These are phyloP conservation scores for Cheilosia variabilis DNA, from an alignment of 2,888 invertebrate species.

Conservation along the genomic window DNA sequence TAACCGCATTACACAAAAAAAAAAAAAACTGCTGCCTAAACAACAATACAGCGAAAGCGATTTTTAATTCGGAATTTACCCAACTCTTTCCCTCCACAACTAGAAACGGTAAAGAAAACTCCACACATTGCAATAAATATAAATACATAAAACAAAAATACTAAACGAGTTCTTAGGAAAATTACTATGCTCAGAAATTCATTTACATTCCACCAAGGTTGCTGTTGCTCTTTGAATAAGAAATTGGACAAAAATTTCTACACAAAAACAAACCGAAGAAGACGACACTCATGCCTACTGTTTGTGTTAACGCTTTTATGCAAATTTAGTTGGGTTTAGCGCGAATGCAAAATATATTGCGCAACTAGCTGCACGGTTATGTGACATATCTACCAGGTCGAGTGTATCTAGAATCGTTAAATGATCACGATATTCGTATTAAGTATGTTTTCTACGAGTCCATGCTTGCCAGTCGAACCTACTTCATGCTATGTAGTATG, in stretches of 20 bases:
- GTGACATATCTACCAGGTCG: constrained; percentile 60
- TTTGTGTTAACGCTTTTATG: neutral
- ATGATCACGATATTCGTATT: constrained; percentile 7
- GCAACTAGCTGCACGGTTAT: constrained; percentile 55
- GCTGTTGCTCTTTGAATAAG: constrained; percentile 68
- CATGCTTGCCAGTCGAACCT: neutral
- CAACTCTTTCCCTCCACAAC: constrained; percentile 10
- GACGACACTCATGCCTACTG: neutral
- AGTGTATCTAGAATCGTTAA: constrained; percentile 57
- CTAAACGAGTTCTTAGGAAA: constrained; percentile 47
- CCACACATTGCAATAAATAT: constrained; percentile 54
- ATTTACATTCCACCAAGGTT: constrained; percentile 70
- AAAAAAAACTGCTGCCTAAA: constrained; percentile 24
- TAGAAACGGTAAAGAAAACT: constrained; percentile 64
- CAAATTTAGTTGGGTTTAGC: neutral
- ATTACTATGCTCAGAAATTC: constrained; percentile 46
- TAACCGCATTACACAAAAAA: constrained; percentile 4
- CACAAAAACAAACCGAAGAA: constrained; percentile 30
- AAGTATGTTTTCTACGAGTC: constrained; percentile 6
- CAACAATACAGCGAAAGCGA: constrained; percentile 19
- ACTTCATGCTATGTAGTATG: neutral
- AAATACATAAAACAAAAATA: constrained; percentile 40
- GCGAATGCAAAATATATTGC: constrained; percentile 46
- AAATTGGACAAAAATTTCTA: constrained; percentile 18
- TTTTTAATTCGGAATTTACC: constrained; percentile 54